A percentile compares a stretch with the other conserved stretches of the same genome.
Conservation (phyloP, 2,797 vertebrate genomes). For the Australoheros facetus region DNA sequence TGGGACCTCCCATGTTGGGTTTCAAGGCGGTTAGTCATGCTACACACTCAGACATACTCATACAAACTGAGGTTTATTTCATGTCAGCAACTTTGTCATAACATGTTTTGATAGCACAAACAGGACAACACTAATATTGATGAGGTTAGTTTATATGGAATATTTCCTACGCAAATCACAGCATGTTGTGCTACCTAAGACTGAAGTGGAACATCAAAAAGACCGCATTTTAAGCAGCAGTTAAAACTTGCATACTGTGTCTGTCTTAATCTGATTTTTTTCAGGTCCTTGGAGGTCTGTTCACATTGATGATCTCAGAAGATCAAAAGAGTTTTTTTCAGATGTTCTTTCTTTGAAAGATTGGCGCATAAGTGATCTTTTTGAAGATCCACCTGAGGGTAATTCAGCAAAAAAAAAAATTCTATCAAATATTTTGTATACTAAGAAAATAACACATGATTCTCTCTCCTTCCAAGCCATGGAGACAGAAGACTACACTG, state of each 20-base stretch:
- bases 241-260: neutral
- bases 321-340: slow-evolving; percentile 78
- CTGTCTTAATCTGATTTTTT: neutral
- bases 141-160: neutral
- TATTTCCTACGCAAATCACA: neutral
- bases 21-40: slow-evolving; percentile 81
- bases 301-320: slow-evolving; percentile 85
- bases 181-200: neutral
- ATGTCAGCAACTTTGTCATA: neutral
- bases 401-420: neutral
- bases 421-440: neutral
- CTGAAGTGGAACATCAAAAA: too few relatives aligned
- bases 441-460: neutral
- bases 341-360: slow-evolving; percentile 64
- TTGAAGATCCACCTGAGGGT: slow-evolving; percentile 38
- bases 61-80: neutral
- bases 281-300: slow-evolving; percentile 60
- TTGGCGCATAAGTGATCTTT: slow-evolving; percentile 35
- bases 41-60: neutral
- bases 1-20: slow-evolving; percentile 78
- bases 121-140: neutral
- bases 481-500: slow-evolving; percentile 1
- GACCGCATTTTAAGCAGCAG: neutral
- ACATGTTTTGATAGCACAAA: neutral
- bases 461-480: neutral